Evolutionary conservation across 2,113 vertebrate genomes (phyloP).

Genomic region (Felis catus): F.catus_Fca126_mat1.0 CM031420.1:148809501-148810000

Average conservation of each 20-base stretch:
- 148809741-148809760: neutral
- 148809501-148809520: neutral
- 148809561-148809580: constrained; percentile 57
- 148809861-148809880: neutral
- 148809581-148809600: neutral
- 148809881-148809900: neutral
- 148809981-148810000: too few relatives aligned
- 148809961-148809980: too few relatives aligned
- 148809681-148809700: neutral
- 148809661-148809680: neutral
- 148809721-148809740: neutral
- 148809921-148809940: too few relatives aligned
- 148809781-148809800: neutral
- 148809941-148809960: too few relatives aligned
- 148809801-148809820: neutral
- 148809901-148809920: neutral
- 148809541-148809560: neutral
- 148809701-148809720: neutral
- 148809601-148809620: neutral
- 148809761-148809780: neutral
- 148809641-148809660: neutral
- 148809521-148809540: neutral
- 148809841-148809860: accelerated
- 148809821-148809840: neutral
- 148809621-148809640: neutral